Percentiles rank a stretch among this genome's conserved stretches.
phyloP scores from a whole-genome alignment of 2,113 vertebrate species.

The Oreochromis aureus region DNA sequence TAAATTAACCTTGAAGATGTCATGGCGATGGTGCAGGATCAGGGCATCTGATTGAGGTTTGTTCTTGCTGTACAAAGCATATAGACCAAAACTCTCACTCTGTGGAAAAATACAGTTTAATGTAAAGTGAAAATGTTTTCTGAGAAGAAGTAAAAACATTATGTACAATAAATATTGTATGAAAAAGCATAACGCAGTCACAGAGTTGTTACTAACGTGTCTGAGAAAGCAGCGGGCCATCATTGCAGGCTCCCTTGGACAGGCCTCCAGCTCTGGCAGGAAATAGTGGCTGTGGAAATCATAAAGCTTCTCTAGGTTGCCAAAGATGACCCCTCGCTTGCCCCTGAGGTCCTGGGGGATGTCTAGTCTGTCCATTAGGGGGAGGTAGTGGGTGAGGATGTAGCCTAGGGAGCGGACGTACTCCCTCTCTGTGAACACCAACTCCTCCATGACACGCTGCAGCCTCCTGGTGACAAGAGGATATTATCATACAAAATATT shows the following conservation, averaged over 20 bases:
- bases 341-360: slow-evolving; percentile 75
- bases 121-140: rapidly evolving
- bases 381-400: slow-evolving; percentile 73
- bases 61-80: slow-evolving; percentile 78
- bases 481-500: neutral
- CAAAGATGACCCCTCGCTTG: slow-evolving; percentile 73
- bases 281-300: slow-evolving; percentile 76
- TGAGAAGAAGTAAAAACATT: neutral
- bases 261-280: slow-evolving; percentile 73
- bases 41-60: slow-evolving; percentile 75
- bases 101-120: slow-evolving; percentile 6
- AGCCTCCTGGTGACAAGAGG: slow-evolving; percentile 59
- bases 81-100: slow-evolving; percentile 73
- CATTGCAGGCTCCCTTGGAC: slow-evolving; percentile 62
- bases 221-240: slow-evolving; percentile 74
- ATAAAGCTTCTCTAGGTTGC: slow-evolving; percentile 76
- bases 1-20: slow-evolving; percentile 71
- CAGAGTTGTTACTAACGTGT: slow-evolving; percentile 59
- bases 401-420: slow-evolving; percentile 72
- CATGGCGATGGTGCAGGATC: slow-evolving; percentile 69
- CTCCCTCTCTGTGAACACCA: slow-evolving; percentile 75
- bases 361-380: slow-evolving; percentile 70
- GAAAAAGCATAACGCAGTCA: neutral
- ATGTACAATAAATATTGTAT: neutral
- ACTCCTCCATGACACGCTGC: slow-evolving; percentile 74